A percentile compares a stretch with the other conserved stretches of the same genome.
Conservation (phyloP, 2,888 invertebrate species). For the Orthosia gothica region DNA sequence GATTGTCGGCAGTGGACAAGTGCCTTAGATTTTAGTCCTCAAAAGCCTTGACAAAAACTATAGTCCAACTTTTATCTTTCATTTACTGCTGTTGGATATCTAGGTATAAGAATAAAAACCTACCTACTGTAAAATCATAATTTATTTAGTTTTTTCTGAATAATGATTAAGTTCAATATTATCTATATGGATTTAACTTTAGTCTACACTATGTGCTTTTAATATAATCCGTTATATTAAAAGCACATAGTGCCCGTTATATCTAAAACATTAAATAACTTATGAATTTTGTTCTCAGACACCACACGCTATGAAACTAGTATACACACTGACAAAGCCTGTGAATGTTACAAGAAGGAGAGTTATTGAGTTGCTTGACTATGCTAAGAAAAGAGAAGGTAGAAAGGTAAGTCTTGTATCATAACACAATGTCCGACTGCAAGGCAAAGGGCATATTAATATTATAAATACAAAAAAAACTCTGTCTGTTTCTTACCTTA, state of each 20-base stretch:
- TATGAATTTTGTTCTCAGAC: slow-evolving; percentile 78
- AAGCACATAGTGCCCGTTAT: no score
- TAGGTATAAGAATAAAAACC: no score
- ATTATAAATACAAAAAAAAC: no score
- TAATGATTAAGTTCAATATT: not conserved
- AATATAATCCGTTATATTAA: no score
- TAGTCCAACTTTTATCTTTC: not conserved
- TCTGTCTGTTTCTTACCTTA: no score
- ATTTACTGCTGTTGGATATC: no score
- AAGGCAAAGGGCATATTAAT: not conserved
- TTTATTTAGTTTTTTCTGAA: not conserved
- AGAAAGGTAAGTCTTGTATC: slow-evolving; percentile 79
- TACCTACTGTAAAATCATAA: not conserved
- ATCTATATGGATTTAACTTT: not conserved
- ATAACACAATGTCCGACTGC: not conserved
- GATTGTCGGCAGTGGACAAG: no score
- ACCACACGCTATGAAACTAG: slow-evolving; percentile 83
- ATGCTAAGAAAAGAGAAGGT: slow-evolving; percentile 83
- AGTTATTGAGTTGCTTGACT: slow-evolving; percentile 82
- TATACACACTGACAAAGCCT: slow-evolving; percentile 88
- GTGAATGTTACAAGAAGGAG: slow-evolving; percentile 85
- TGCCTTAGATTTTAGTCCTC: not conserved
- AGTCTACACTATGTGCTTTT: not conserved
- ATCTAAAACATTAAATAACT: not conserved
- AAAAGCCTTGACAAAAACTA: not conserved